A percentile compares a stretch with the other conserved stretches of the same genome.
phyloP scores from a whole-genome alignment of 2,888 invertebrate species.

The Nematopogon swammerdamellus region DNA sequence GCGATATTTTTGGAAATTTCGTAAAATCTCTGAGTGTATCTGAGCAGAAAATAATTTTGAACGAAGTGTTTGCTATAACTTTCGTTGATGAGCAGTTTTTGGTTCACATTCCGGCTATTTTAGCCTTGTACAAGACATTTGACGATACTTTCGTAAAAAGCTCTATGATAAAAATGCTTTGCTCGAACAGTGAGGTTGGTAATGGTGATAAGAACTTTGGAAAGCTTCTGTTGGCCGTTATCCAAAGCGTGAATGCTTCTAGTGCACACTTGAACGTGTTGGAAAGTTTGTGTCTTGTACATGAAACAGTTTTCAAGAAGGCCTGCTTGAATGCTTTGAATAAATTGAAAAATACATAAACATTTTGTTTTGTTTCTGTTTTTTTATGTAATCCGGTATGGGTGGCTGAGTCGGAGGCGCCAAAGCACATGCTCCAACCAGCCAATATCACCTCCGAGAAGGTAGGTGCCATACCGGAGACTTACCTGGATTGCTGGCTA shows the following conservation, averaged over 20 bases:
- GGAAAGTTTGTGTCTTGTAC: slow-evolving; percentile 10
- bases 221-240: slow-evolving; percentile 21
- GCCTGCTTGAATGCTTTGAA: slow-evolving; percentile 25
- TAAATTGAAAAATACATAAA: slow-evolving; percentile 4
- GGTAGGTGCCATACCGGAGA: no score
- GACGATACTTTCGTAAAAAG: slow-evolving; percentile 16
- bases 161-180: neutral
- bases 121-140: slow-evolving; percentile 25
- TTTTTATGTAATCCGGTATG: no score
- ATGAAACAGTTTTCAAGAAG: slow-evolving; percentile 23
- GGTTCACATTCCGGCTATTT: slow-evolving; percentile 24
- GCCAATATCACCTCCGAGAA: no score
- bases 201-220: slow-evolving; percentile 26
- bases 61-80: slow-evolving; percentile 16
- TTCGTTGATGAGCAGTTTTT: slow-evolving; percentile 20
- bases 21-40: slow-evolving; percentile 15
- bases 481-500: no score
- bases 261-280: slow-evolving; percentile 13
- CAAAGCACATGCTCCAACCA: no score
- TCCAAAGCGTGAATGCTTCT: slow-evolving; percentile 17
- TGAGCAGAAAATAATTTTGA: slow-evolving; percentile 17
- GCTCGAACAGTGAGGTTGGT: slow-evolving; percentile 12
- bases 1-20: slow-evolving; percentile 23
- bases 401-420: no score
- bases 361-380: no score